These are phyloP conservation scores for Drosophila virilis DNA, from an alignment of 1,140 invertebrate genomes.

Conservation along the genomic window DNA sequence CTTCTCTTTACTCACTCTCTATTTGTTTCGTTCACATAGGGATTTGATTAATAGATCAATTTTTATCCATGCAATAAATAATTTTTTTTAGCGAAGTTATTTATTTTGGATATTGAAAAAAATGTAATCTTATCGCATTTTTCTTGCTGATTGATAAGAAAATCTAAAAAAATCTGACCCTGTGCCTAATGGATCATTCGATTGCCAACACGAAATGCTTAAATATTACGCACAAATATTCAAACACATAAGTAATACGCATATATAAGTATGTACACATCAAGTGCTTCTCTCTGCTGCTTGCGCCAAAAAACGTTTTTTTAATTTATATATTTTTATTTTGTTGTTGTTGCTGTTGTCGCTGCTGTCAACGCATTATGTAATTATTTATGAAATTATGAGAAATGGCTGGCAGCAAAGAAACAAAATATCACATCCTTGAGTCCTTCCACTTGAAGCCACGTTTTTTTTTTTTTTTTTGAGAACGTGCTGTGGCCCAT, in stretches of 20 bases:
- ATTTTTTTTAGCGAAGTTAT: too few species aligned
- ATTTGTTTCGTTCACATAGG: too few species aligned
- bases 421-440: slow-evolving; percentile 1
- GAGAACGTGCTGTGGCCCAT: slow-evolving; percentile 66
- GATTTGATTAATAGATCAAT: too few species aligned
- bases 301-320: slow-evolving; percentile 16
- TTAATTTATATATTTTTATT: slow-evolving; percentile 25
- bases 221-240: neutral
- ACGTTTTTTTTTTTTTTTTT: slow-evolving; percentile 14
- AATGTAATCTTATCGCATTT: neutral
- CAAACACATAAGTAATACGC: neutral
- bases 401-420: slow-evolving; percentile 53
- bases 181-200: slow-evolving; percentile 5
- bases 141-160: slow-evolving; percentile 22
- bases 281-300: neutral
- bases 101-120: neutral
- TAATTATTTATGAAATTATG: slow-evolving; percentile 82
- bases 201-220: neutral
- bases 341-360: slow-evolving; percentile 12
- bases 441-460: slow-evolving; percentile 45
- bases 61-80: too few species aligned
- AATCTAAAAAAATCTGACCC: slow-evolving; percentile 5
- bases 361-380: slow-evolving; percentile 73
- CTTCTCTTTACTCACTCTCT: too few species aligned
- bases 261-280: neutral